Evolutionary conservation across 2,113 vertebrate species (phyloP).

Genomic region (Corythaeola cristata): DNA sequence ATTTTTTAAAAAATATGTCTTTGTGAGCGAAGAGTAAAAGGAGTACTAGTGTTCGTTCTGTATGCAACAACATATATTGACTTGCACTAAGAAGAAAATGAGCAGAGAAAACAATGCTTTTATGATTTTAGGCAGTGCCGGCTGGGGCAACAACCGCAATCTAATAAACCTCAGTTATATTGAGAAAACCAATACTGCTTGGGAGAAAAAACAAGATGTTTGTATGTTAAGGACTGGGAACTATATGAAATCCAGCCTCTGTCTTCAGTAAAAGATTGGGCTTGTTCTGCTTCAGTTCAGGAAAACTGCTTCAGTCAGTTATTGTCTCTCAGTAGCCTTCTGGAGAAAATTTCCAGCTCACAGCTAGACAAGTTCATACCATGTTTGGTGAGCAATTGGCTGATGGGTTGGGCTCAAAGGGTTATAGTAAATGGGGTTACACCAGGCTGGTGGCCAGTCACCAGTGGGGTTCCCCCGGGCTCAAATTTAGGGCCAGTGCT

Average conservation of each 20-base stretch:
- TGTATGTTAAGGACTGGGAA: not conserved
- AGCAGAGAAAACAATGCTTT: not conserved
- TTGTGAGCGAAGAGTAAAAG: slow-evolving; percentile 7
- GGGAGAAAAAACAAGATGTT: not conserved
- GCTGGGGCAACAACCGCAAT: not conserved
- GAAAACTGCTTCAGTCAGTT: not conserved
- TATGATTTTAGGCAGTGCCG: not conserved
- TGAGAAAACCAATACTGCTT: not conserved
- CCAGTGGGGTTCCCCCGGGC: not conserved
- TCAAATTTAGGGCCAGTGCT: not conserved
- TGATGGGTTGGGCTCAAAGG: not conserved
- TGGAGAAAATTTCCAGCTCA: not conserved
- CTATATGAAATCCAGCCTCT: not conserved
- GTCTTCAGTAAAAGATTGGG: not conserved
- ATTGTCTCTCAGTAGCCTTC: not conserved
- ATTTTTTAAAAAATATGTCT: not conserved
- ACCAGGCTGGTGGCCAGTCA: not conserved
- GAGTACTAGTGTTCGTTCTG: not conserved
- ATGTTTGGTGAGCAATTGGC: not conserved
- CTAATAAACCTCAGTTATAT: not conserved
- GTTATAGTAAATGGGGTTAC: not conserved
- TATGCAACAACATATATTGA: not conserved
- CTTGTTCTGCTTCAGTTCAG: not conserved
- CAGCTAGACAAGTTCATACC: not conserved
- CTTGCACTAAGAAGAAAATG: slow-evolving; percentile 7